These are phyloP conservation scores for Ovis canadensis DNA, from an alignment of 2,113 vertebrate genomes.

Conservation along the genomic window DNA sequence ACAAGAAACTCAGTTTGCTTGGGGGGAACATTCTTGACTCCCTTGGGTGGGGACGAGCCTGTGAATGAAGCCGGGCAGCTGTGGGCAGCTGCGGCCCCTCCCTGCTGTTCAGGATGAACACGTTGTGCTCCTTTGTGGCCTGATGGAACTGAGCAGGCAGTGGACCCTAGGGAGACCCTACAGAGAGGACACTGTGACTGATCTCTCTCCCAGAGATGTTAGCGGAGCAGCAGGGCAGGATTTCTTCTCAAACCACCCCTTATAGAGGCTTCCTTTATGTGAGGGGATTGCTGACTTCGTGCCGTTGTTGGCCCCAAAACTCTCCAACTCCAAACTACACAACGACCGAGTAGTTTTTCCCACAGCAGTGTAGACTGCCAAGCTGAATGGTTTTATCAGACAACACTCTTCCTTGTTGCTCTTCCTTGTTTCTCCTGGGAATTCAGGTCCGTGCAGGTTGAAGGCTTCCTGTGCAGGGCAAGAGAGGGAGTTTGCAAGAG, in stretches of 20 bases:
- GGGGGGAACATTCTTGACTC: not conserved
- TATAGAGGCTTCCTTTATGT: constrained; percentile 24
- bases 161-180: not conserved
- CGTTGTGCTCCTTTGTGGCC: not conserved
- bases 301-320: not conserved
- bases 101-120: not conserved
- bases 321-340: not conserved
- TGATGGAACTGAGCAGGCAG: not conserved
- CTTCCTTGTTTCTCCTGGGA: not conserved
- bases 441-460: not conserved
- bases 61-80: not conserved
- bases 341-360: not conserved
- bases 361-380: not conserved
- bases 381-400: not conserved
- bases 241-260: not conserved
- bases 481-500: not conserved
- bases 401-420: not conserved
- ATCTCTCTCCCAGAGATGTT: not conserved
- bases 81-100: not conserved
- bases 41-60: not conserved
- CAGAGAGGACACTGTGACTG: constrained; percentile 21
- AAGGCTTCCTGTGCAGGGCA: not conserved
- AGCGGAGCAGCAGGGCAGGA: not conserved
- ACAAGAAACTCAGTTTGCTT: not conserved
- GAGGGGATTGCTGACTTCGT: not conserved